phyloP scores from a whole-genome alignment of 2,888 invertebrate species.

The Drosophila paucipuncta region DNA sequence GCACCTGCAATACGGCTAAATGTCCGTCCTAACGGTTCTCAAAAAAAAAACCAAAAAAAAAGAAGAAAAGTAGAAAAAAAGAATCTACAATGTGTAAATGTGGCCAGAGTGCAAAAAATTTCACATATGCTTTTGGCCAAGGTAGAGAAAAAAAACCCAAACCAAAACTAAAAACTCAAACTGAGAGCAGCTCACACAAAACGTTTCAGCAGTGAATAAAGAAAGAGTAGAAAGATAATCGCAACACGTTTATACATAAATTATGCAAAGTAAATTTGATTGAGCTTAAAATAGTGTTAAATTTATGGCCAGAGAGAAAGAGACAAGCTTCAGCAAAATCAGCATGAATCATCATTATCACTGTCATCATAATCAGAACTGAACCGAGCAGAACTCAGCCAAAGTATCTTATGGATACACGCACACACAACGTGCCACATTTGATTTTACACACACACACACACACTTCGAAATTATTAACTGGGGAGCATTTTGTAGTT shows the following conservation, averaged over 20 bases:
- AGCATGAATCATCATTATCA: constrained; percentile 31
- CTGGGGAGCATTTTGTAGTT: constrained; percentile 84
- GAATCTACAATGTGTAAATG: constrained; percentile 67
- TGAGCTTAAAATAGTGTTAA: constrained; percentile 48
- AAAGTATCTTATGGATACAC: constrained; percentile 48
- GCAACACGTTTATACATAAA: constrained; percentile 59
- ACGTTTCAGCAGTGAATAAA: constrained; percentile 12
- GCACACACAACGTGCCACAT: constrained; percentile 50
- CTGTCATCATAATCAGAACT: constrained; percentile 6
- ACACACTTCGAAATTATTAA: constrained; percentile 80
- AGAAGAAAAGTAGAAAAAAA: constrained; percentile 13
- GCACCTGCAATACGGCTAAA: constrained; percentile 83
- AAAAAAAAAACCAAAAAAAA: constrained; percentile 33
- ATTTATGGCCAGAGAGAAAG: constrained; percentile 43
- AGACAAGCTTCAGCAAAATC: constrained; percentile 1
- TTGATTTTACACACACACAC: constrained; percentile 80
- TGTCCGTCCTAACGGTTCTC: constrained; percentile 58
- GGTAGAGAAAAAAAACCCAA: constrained; percentile 12
- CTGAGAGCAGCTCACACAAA: constrained; percentile 21
- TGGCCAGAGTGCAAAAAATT: constrained; percentile 68
- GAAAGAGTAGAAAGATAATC: constrained; percentile 7
- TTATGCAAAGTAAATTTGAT: constrained; percentile 55
- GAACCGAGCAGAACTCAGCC: constrained; percentile 17
- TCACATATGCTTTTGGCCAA: constrained; percentile 65
- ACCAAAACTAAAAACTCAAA: constrained; percentile 7